These are phyloP conservation scores for Kuschelorhynchus macadamiae DNA, from an alignment of 2,888 invertebrate genomes.

Conservation along the genomic window DNA sequence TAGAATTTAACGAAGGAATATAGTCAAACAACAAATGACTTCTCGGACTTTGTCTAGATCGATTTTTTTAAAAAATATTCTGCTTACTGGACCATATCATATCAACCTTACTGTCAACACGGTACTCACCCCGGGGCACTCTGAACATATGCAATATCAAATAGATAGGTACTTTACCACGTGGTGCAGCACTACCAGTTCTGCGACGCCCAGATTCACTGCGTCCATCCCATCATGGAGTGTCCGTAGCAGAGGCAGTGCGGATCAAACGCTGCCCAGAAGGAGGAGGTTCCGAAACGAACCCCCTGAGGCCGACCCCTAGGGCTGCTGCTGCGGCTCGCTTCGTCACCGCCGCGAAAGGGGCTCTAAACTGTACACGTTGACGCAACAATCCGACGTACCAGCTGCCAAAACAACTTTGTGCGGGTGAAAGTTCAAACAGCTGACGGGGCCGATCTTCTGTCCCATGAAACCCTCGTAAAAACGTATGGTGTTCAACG, in stretches of 20 bases:
- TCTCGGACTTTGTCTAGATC: too few relatives aligned
- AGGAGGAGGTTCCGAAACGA: constrained; percentile 55
- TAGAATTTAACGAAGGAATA: too few relatives aligned
- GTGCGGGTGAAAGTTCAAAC: constrained; percentile 91
- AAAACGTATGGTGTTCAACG: constrained; percentile 85
- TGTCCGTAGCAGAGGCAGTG: constrained; percentile 40
- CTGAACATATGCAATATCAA: too few relatives aligned
- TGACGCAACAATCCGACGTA: constrained; percentile 86
- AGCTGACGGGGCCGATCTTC: constrained; percentile 88
- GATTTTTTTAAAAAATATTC: too few relatives aligned
- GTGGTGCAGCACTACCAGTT: too few relatives aligned
- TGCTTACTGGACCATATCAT: too few relatives aligned
- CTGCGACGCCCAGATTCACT: too few relatives aligned
- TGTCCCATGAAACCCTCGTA: constrained; percentile 94
- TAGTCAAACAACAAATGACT: too few relatives aligned
- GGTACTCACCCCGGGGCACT: too few relatives aligned
- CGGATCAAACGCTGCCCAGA: constrained; percentile 40
- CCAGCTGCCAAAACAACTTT: constrained; percentile 88
- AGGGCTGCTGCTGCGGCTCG: constrained; percentile 68
- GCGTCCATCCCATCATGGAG: not conserved
- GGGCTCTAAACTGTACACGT: constrained; percentile 82
- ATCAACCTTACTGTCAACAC: too few relatives aligned
- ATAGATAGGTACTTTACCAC: too few relatives aligned
- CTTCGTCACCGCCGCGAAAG: constrained; percentile 75
- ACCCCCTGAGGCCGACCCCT: constrained; percentile 66